Evolutionary conservation across 2,113 vertebrate genomes (phyloP), one percentile per base, ranked within the genome.

Genomic region (Gallinago jamesoni): DNA sequence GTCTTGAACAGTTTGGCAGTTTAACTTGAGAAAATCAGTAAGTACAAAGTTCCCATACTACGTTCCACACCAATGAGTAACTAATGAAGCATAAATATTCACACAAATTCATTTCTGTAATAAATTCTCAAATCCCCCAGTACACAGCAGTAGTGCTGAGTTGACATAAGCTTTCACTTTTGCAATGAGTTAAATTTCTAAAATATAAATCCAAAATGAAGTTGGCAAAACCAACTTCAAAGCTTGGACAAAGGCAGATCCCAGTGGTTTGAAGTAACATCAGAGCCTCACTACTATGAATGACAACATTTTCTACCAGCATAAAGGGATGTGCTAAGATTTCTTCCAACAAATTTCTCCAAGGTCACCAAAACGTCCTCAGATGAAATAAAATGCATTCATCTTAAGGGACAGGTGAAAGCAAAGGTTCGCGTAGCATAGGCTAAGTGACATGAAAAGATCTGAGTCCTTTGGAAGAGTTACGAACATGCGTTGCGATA

Each of bases 1-100:
- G 72, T 98, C 97, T 95, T 12, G 59, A 95, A 91, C 47, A 75
- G 21, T 73, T 72, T 88, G 96, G 93, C 87, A 95, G 94, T 94
- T 97, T 96, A 96, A 97, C 94, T 95, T 81, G 86, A 73, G 90
- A 97, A 97, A 95, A 94, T 93, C 92, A 87, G 86, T 90, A 91
- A 97, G 87, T 89, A 89, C 87, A 90, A 97, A 96, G 96, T 97
- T 97, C 94, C 95, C 89, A 89, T 94, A 69, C 93, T 81, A 68
- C 81, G 97, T 98, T 98, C 94, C 93, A 89, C 96, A 89, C 84
- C 87, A 81, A 67, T 83, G 94, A 89, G 87, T 70, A 68, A 93
- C 89, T 97, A 97, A 98, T 97, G 97, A 97, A 97, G 97, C 97
- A 91, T 56, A 94, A 81, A 92, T 64, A 37, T 93, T 94, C 92